Evolutionary conservation across 2,888 invertebrate species (phyloP), one percentile per base, ranked within the genome.

Genomic region (Cryptophagus acutangulus): DNA sequence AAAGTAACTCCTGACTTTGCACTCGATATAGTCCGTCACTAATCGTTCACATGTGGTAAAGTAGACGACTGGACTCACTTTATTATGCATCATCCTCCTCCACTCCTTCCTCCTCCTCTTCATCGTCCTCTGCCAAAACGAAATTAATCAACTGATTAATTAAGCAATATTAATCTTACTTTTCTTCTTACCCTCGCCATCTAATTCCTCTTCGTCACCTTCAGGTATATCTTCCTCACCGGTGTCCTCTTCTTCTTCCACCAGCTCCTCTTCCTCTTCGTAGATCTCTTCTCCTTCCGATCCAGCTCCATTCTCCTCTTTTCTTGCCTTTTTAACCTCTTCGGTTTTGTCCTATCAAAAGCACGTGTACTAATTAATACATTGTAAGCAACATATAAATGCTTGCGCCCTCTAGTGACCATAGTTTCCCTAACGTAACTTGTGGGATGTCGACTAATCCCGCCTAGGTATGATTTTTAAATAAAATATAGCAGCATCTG

Each of bases 271-370:
- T 46, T 77, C 78, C 42, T 81, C 82, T 42, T 82, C 82, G 35
- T 82, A 82, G 54, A 83, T 76, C 43, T 76, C 76, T 46, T 73
- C 70, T 10, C 72, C 73, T 30, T 74, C 74, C 45, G 79, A 79
- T 16, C 79, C 81, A 40, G 80, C 82, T 18, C 84, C 84, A 60
- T 85, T 84, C 65, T 85, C 84, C 63, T 84, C 84, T 72, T 84
- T 85, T 74, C 82, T 83, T 71, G 81, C 80, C 72, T 85, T 85
- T 74, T 86, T 86, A 53, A 79, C 78, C 45, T 84, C 84, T 41
- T 83, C 81, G 52, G 73, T 74, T 72, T 84, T 84, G 53, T 84
- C 84, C 84, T 84, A 66, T 18, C n/a, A n/a, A n/a, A n/a, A n/a
- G n/a, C n/a, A n/a, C n/a, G n/a, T n/a, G n/a, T n/a, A n/a, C n/a